Conservation (phyloP, 2,888 invertebrate genomes). For the Lumbricus terrestris region DNA sequence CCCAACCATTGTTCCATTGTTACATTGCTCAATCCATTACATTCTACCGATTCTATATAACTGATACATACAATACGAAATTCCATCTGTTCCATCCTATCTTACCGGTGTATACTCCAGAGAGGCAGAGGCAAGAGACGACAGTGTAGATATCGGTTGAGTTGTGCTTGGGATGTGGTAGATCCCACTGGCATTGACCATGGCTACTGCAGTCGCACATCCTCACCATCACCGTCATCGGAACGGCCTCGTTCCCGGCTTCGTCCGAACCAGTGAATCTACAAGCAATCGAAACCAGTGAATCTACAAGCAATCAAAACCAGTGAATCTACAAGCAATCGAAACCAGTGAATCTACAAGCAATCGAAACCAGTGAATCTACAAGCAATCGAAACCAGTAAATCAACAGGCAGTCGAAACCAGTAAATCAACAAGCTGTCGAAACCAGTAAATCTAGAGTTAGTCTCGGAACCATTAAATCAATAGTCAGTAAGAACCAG, state of each 20-base stretch:
- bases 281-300: background rate
- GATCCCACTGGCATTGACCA: slow-evolving; percentile 23
- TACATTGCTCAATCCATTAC: too few relatives aligned
- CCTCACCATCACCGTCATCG: slow-evolving; percentile 11
- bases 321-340: background rate
- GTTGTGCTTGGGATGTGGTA: background rate
- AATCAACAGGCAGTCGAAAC: too few relatives aligned
- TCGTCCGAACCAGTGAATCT: slow-evolving; percentile 22
- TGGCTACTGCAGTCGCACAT: slow-evolving; percentile 21
- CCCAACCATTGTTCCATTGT: too few relatives aligned
- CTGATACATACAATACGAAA: too few relatives aligned
- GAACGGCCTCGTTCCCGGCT: background rate
- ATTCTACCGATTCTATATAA: too few relatives aligned
- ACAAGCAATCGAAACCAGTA: too few relatives aligned
- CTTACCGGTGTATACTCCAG: background rate
- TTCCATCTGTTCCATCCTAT: too few relatives aligned
- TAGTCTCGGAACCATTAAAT: slow-evolving; percentile 17
- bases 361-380: too few relatives aligned
- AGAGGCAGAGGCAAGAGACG: background rate
- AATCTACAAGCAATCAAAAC: background rate
- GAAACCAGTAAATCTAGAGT: slow-evolving; percentile 19
- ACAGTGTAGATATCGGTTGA: background rate
- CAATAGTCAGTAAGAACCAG: background rate
- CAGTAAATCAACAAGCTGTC: background rate
- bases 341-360: too few relatives aligned